Conservation (phyloP, 2,888 invertebrate genomes). For the Amphipoea oculea region DNA sequence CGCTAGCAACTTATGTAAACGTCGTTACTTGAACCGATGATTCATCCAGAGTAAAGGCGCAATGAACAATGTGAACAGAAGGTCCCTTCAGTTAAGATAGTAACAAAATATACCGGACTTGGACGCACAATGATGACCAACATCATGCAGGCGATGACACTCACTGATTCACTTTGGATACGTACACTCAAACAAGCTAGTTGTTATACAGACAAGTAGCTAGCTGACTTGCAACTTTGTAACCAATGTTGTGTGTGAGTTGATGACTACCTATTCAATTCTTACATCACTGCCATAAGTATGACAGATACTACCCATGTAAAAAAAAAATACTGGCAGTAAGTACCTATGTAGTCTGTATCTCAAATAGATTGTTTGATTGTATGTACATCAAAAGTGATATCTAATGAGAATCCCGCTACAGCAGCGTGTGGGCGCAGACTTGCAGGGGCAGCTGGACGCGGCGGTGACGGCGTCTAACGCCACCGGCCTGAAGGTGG, state of each 20-base stretch:
- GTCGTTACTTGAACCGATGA: not conserved
- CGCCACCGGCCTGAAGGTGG: slow-evolving; percentile 87
- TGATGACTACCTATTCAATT: not conserved
- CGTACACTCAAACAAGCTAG: not conserved
- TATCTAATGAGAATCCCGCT: not conserved
- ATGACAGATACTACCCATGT: not conserved
- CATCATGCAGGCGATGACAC: not conserved
- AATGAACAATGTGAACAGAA: not conserved
- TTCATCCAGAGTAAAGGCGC: not conserved
- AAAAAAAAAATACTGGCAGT: not conserved
- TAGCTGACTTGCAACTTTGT: not conserved
- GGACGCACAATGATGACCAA: not conserved
- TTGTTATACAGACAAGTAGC: not conserved
- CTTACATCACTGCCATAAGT: not conserved
- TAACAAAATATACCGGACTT: not conserved
- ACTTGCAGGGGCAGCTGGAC: slow-evolving; percentile 91
- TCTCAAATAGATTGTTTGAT: not conserved
- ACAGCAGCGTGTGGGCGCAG: slow-evolving; percentile 75
- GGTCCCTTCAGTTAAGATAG: not conserved
- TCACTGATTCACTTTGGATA: not conserved
- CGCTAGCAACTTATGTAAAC: not conserved
- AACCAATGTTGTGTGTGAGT: not conserved
- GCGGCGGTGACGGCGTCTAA: slow-evolving; percentile 88
- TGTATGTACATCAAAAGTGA: not conserved
- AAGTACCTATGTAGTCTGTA: not conserved